A percentile compares a stretch with the other conserved stretches of the same genome.
Conservation (phyloP, 2,113 vertebrate species). For the Leptocoma aspasia region DNA sequence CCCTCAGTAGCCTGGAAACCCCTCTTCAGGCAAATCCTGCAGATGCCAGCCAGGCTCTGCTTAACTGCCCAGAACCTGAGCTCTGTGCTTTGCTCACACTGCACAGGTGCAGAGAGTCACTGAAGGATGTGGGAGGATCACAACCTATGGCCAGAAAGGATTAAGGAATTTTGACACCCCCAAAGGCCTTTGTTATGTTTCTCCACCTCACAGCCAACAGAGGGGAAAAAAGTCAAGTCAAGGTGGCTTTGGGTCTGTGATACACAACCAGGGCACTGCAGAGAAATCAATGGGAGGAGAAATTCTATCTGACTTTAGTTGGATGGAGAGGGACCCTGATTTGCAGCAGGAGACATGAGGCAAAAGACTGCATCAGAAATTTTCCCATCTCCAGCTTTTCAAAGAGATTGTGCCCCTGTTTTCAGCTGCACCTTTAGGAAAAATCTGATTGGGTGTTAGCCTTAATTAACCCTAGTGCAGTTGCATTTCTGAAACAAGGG, state of each 20-base stretch:
- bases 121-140: neutral
- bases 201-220: neutral
- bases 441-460: neutral
- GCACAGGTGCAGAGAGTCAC: rapidly evolving
- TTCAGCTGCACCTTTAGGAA: neutral
- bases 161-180: neutral
- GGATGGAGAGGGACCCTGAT: neutral
- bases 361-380: neutral
- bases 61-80: neutral
- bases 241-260: neutral
- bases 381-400: neutral
- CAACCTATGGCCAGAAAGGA: neutral
- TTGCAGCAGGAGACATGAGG: neutral
- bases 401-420: neutral
- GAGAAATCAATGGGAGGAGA: neutral
- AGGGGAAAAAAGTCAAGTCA: neutral
- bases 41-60: neutral
- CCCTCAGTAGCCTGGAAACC: neutral
- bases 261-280: neutral
- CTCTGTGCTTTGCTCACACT: neutral
- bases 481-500: neutral
- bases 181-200: neutral
- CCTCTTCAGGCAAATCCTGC: neutral
- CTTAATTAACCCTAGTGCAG: neutral
- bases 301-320: neutral